These are phyloP conservation scores for Miichthys miiuy DNA, from an alignment of 2,797 vertebrate species.

Conservation along the genomic window DNA sequence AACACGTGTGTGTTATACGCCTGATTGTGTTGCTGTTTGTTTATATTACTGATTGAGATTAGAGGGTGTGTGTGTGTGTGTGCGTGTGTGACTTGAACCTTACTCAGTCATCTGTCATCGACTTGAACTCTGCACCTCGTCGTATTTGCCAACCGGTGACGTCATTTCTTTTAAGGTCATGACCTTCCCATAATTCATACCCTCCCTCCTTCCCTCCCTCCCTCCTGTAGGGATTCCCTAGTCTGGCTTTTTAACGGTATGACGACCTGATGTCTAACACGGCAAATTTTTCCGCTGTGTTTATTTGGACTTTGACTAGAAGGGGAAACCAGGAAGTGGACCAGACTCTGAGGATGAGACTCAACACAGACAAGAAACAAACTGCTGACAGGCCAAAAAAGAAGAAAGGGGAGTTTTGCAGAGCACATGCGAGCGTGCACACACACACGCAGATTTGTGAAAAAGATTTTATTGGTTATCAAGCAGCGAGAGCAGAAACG, in stretches of 20 bases:
- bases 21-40: slow-evolving; percentile 43
- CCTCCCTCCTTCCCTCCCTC: neutral
- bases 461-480: slow-evolving; percentile 33
- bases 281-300: slow-evolving; percentile 40
- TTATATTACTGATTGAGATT: slow-evolving; percentile 32
- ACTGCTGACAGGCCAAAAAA: slow-evolving; percentile 39
- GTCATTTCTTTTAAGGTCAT: slow-evolving; percentile 20
- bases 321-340: slow-evolving; percentile 68
- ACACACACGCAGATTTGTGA: slow-evolving; percentile 39
- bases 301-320: slow-evolving; percentile 53
- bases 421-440: slow-evolving; percentile 30
- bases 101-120: slow-evolving; percentile 57
- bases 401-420: slow-evolving; percentile 47
- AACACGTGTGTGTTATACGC: slow-evolving; percentile 5
- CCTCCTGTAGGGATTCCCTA: slow-evolving; percentile 63
- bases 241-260: slow-evolving; percentile 31
- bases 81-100: slow-evolving; percentile 47
- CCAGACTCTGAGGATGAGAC: slow-evolving; percentile 70
- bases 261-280: slow-evolving; percentile 35
- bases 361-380: slow-evolving; percentile 62
- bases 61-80: slow-evolving; percentile 11
- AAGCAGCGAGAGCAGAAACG: slow-evolving; percentile 33
- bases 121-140: slow-evolving; percentile 7
- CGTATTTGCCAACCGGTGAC: slow-evolving; percentile 17
- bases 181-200: slow-evolving; percentile 36